These are phyloP conservation scores for Ptilodon capucinus DNA, from an alignment of 2,888 invertebrate genomes.

Conservation along the genomic window DNA sequence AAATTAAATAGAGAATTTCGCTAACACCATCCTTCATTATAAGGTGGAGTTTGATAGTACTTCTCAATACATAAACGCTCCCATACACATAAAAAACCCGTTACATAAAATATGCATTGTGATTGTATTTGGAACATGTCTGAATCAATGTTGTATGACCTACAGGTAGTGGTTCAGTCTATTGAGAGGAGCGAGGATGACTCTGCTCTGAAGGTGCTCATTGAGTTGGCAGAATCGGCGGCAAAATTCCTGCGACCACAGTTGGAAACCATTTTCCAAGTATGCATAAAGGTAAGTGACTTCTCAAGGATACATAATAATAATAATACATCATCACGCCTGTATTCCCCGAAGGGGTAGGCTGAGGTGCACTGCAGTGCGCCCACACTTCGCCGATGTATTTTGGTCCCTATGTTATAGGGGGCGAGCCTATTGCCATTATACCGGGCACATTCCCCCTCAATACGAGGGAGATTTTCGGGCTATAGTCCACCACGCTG, in stretches of 20 bases:
- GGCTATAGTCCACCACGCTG: no score
- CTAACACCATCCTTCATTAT: slow-evolving; percentile 68
- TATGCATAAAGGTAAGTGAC: slow-evolving; percentile 45
- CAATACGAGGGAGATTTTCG: no score
- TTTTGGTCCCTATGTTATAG: no score
- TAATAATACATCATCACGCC: neutral
- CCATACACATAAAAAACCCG: no score
- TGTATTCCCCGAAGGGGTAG: no score
- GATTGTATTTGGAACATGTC: no score
- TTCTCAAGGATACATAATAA: neutral
- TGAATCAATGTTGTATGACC: neutral
- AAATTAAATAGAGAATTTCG: slow-evolving; percentile 71
- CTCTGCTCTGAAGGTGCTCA: slow-evolving; percentile 94
- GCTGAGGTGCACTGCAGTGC: no score
- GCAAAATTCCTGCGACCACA: slow-evolving; percentile 96
- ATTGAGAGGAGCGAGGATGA: slow-evolving; percentile 94
- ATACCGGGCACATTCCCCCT: no score
- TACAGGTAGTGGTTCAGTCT: slow-evolving; percentile 89
- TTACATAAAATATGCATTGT: no score
- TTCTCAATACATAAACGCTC: slow-evolving; percentile 72
- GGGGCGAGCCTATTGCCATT: no score
- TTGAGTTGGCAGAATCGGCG: slow-evolving; percentile 95
- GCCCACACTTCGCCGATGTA: no score
- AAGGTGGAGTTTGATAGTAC: slow-evolving; percentile 79
- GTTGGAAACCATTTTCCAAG: slow-evolving; percentile 88